Evolutionary conservation across 1,140 invertebrate genomes (phyloP), one percentile per base, ranked within the genome.

Genomic region (Drosophila orena): DNA sequence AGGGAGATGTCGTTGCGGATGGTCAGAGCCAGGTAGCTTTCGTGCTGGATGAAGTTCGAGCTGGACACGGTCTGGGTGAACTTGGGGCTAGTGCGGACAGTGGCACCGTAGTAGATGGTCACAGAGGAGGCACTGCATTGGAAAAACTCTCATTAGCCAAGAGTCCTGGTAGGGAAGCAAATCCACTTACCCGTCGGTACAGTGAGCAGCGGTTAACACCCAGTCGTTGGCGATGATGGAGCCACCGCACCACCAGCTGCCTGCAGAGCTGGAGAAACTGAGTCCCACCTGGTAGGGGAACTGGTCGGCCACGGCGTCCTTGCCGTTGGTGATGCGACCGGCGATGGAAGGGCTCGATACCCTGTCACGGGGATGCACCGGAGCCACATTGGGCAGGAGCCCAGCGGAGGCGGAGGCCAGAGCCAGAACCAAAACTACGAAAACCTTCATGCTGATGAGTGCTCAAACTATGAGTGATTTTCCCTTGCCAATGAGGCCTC

Each of bases 121-220:
- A 79, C 90, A 8, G 49, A 11, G 0, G 62, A 14, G 8, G 74
- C 81, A 59, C 90, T 91, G 44, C 6, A 72, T 8, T 11, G 5
- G 22, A 10, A n/a, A 40, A 14, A 4, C 7, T 11, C 40, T 17
- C 20, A 10, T 68, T 22, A 60, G 2, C 3, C 1, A 3, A 3
- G 49, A 38, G 17, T 34, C 11, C 42, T 46, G 22, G 56, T 20
- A 15, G 14, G 3, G 8, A 1, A 3, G 1, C 14, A 54, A 2
- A 2, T 10, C 1, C 5, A 24, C 72, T 66, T 56, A 84, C 79
- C 80, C 77, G 43, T 17, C 56, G 42, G 70, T 73, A 74, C 95
- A 95, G 76, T 95, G 95, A 20, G 94, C 95, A 30, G 95, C 94
- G 4, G 94, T 94, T 35, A 95, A 50, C 2, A 95, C 81, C 93